Evolutionary conservation across 2,113 vertebrate species (phyloP), one percentile per base, ranked within the genome.

Genomic region (Leptodactylus fuscus): DNA sequence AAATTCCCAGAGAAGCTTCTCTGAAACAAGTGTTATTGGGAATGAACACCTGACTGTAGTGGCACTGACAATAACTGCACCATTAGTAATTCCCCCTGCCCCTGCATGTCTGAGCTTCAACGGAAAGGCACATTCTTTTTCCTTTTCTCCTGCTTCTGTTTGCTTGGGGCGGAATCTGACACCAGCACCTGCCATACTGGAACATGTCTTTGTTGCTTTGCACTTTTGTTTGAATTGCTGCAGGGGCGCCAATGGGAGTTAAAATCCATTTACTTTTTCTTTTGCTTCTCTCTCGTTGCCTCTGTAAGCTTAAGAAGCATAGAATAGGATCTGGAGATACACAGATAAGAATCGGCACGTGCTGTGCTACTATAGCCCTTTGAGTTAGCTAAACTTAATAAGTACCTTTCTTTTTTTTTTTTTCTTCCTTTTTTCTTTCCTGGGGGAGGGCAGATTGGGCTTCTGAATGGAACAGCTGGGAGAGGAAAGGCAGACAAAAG

Each of bases 161-260:
- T 91, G 92, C 94, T 93, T 90, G 90, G 89, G 92, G 94, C 89
- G 89, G 94, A 95, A 94, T 96, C 93, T 81, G 90, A 94, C 88
- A 94, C 94, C 92, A 94, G 94, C 95, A 95, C 95, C 94, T 94
- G 95, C 96, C 91, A 85, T 91, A 88, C 91, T 91, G 87, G 95
- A 95, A 95, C 94, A 94, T 91, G 94, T 95, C 96, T 98, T 96
- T 96, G 96, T 97, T 79, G 20, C 95, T 92, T 93, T 89, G 81
- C 92, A 91, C 94, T 94, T 95, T 95, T 96, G 94, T 97, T 93
- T 95, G 93, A 90, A 90, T 93, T 93, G 93, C 94, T 93, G 91
- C 90, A 90, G 85, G 89, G 89, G 92, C 92, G 90, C 95, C 94
- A 89, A 89, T 94, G 89, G 91, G 91, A 90, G 91, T 80, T 82